These are phyloP conservation scores for Argyrosomus japonicus DNA, from an alignment of 2,113 vertebrate species.

Conservation along the genomic window DNA sequence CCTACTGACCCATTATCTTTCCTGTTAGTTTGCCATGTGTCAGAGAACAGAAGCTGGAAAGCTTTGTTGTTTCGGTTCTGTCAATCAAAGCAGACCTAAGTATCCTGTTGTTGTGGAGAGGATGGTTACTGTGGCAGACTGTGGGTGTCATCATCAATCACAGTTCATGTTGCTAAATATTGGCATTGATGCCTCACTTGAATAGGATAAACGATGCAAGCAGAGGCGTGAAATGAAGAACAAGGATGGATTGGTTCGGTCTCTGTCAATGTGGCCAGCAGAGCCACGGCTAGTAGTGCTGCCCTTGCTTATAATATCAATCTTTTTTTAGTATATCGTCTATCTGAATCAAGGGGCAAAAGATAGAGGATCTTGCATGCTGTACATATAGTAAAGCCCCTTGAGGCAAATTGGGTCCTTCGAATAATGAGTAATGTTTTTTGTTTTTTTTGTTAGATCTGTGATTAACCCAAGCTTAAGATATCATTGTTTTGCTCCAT, in stretches of 20 bases:
- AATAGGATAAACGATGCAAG: constrained; percentile 50
- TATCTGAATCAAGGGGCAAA: not conserved
- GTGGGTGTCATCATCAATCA: constrained; percentile 53
- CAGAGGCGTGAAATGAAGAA: constrained; percentile 44
- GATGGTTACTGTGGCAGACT: constrained; percentile 38
- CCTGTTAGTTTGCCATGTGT: constrained; percentile 12
- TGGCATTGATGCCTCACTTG: constrained; percentile 35
- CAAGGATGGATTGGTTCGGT: constrained; percentile 27
- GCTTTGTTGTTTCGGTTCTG: constrained; percentile 20
- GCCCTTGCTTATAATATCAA: not conserved
- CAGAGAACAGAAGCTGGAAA: constrained; percentile 3
- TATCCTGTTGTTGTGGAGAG: constrained; percentile 37
- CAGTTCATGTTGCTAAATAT: constrained; percentile 37
- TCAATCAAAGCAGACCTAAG: constrained; percentile 31
- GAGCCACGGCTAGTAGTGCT: not conserved
- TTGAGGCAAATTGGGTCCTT: not conserved
- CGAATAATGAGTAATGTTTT: no score
- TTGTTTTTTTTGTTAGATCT: no score
- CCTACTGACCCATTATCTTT: not conserved
- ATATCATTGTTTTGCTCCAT: no score
- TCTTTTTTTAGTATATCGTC: not conserved
- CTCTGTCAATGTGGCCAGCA: not conserved
- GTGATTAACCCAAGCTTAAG: no score
- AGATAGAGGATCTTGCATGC: not conserved
- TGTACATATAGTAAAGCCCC: not conserved